phyloP scores from a whole-genome alignment of 2,888 invertebrate species.

The Muschampia plurimacula region DNA sequence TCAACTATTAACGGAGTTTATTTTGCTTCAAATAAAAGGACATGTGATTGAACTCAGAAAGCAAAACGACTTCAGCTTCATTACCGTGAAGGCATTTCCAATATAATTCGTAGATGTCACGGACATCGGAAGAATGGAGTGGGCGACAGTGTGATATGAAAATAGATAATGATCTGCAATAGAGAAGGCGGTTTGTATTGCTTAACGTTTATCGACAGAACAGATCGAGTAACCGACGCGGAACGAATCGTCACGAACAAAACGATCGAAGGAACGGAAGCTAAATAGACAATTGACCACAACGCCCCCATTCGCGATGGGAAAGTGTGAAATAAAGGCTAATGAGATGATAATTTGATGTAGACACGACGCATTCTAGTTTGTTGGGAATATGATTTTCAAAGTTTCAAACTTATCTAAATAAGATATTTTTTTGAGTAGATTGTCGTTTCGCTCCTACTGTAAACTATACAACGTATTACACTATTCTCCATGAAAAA shows the following conservation, averaged over 20 bases:
- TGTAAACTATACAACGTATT: too few relatives aligned
- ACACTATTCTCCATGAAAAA: too few relatives aligned
- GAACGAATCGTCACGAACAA: conserved; percentile 54
- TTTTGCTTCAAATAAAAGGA: neutral
- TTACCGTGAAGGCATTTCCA: conserved; percentile 18
- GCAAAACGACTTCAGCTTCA: neutral
- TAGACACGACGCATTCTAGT: conserved; percentile 12
- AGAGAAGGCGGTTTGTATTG: conserved; percentile 17
- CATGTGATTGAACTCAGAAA: neutral
- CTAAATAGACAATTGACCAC: conserved; percentile 58
- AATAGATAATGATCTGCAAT: conserved; percentile 28
- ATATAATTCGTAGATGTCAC: conserved; percentile 21
- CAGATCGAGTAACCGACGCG: conserved; percentile 43
- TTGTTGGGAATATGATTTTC: neutral
- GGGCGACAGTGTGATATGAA: conserved; percentile 23
- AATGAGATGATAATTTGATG: conserved; percentile 36
- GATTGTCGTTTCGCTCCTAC: too few relatives aligned
- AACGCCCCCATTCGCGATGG: conserved; percentile 58
- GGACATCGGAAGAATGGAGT: conserved; percentile 17
- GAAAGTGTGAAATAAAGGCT: conserved; percentile 67
- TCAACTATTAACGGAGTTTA: neutral
- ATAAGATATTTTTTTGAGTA: too few relatives aligned
- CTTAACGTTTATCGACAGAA: conserved; percentile 38
- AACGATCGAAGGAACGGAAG: conserved; percentile 62
- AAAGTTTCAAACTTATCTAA: too few relatives aligned